Evolutionary conservation across 1,140 invertebrate genomes (phyloP).

Genomic region (Limonius californicus): DNA sequence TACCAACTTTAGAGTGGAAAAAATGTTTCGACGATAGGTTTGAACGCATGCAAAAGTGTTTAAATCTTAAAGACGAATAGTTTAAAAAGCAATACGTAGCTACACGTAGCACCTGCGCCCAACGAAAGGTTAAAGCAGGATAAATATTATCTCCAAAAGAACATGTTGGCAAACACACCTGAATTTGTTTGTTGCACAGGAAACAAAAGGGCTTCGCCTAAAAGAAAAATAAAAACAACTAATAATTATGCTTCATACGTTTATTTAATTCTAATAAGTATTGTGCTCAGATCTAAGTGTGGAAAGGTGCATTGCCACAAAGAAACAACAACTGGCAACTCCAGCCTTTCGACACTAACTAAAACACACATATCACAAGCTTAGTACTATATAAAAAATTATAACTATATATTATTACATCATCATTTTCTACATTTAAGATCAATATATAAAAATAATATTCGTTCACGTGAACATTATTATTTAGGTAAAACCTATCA

Average conservation of each 20-base stretch:
- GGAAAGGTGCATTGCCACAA: constrained; percentile 8
- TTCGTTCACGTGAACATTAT: constrained; percentile 12
- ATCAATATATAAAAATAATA: constrained; percentile 19
- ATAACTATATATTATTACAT: constrained; percentile 14
- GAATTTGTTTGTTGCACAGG: too few relatives aligned
- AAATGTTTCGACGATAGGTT: too few relatives aligned
- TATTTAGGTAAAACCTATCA: constrained; percentile 17
- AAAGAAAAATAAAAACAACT: too few relatives aligned
- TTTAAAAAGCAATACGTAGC: too few relatives aligned
- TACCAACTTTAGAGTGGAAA: too few relatives aligned
- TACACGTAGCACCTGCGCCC: too few relatives aligned
- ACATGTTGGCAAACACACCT: too few relatives aligned
- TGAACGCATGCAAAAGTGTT: too few relatives aligned
- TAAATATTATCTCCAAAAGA: too few relatives aligned
- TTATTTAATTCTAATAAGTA: constrained; percentile 16
- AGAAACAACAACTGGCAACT: constrained; percentile 5
- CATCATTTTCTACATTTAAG: constrained; percentile 11
- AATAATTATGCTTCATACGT: neutral
- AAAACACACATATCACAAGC: constrained; percentile 19
- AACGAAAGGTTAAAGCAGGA: too few relatives aligned
- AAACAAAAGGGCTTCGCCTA: too few relatives aligned
- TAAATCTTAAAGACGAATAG: too few relatives aligned
- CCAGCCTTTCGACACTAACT: constrained; percentile 5
- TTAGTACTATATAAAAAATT: constrained; percentile 19
- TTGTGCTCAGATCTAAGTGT: constrained; percentile 14